These are phyloP conservation scores for Gymnocypris eckloni DNA, from an alignment of 2,797 vertebrate genomes.

Conservation along the genomic window DNA sequence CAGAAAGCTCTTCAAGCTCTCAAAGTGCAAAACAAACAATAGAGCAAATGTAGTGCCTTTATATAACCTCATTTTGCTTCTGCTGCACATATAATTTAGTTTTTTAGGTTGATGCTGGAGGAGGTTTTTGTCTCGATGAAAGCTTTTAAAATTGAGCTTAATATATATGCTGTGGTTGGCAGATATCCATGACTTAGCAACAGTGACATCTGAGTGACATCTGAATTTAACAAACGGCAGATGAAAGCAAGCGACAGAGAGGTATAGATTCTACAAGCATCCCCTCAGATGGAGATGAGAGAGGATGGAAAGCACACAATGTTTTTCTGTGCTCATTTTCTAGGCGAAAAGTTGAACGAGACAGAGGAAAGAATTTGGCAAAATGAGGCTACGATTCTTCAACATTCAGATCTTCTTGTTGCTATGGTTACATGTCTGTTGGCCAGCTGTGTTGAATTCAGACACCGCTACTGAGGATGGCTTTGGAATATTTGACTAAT, in stretches of 20 bases:
- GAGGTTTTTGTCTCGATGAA: background rate
- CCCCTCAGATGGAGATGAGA: slow-evolving; percentile 31
- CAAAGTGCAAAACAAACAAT: slow-evolving; percentile 28
- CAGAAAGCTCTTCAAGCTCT: slow-evolving; percentile 5
- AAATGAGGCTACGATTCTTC: slow-evolving; percentile 54
- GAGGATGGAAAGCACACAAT: background rate
- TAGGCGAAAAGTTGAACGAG: slow-evolving; percentile 52
- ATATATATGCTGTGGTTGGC: slow-evolving; percentile 23
- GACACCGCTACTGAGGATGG: slow-evolving; percentile 54
- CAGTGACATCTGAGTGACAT: slow-evolving; percentile 43
- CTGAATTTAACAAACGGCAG: slow-evolving; percentile 52
- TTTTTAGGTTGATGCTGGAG: slow-evolving; percentile 30
- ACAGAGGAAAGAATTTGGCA: slow-evolving; percentile 45
- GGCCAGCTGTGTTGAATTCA: slow-evolving; percentile 63
- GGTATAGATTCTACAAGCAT: slow-evolving; percentile 31
- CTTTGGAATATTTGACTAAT: slow-evolving; percentile 54
- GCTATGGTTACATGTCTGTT: slow-evolving; percentile 67
- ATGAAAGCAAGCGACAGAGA: slow-evolving; percentile 49
- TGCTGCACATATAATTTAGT: background rate
- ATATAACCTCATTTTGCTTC: slow-evolving; percentile 32
- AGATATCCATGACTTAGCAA: slow-evolving; percentile 52
- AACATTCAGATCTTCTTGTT: slow-evolving; percentile 56
- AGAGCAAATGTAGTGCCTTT: slow-evolving; percentile 23
- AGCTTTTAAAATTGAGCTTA: slow-evolving; percentile 26
- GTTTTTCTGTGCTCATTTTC: slow-evolving; percentile 42